A percentile compares a stretch with the other conserved stretches of the same genome.
phyloP scores from a whole-genome alignment of 2,797 vertebrate genomes.

The Myiothlypis coronata region DNA sequence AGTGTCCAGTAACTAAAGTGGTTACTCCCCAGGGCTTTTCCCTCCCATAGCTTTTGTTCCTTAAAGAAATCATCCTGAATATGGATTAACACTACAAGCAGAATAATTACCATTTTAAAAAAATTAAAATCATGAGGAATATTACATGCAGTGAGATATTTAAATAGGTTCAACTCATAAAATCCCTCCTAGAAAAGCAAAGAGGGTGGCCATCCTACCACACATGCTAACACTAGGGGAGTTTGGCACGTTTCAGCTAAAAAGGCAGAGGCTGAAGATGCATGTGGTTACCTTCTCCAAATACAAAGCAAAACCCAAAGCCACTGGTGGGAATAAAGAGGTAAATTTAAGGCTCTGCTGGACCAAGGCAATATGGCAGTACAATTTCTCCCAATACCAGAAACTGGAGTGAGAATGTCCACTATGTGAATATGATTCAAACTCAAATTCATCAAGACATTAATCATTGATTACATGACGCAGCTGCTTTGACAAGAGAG shows the following conservation, averaged over 20 bases:
- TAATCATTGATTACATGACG: not conserved
- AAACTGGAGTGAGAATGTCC: not conserved
- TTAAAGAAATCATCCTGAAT: not conserved
- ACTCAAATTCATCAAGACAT: not conserved
- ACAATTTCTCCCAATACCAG: not conserved
- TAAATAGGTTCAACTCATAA: not conserved
- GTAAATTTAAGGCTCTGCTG: not conserved
- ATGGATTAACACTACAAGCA: not conserved
- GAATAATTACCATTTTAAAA: not conserved
- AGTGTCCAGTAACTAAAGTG: not conserved
- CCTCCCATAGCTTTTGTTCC: fast-evolving
- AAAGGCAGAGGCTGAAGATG: not conserved
- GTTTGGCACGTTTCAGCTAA: not conserved
- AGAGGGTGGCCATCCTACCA: not conserved
- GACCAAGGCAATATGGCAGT: not conserved
- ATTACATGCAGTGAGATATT: not conserved
- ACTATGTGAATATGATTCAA: not conserved
- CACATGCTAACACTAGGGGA: not conserved
- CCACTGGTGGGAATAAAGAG: not conserved
- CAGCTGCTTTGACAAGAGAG: not conserved
- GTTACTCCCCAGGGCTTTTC: not conserved
- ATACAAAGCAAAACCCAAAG: not conserved
- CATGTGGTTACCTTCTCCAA: not conserved
- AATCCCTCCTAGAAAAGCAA: not conserved
- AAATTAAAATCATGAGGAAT: not conserved